These are phyloP conservation scores for Mycetomoellerius zeteki DNA, from an alignment of 1,140 invertebrate species.

Conservation along the genomic window DNA sequence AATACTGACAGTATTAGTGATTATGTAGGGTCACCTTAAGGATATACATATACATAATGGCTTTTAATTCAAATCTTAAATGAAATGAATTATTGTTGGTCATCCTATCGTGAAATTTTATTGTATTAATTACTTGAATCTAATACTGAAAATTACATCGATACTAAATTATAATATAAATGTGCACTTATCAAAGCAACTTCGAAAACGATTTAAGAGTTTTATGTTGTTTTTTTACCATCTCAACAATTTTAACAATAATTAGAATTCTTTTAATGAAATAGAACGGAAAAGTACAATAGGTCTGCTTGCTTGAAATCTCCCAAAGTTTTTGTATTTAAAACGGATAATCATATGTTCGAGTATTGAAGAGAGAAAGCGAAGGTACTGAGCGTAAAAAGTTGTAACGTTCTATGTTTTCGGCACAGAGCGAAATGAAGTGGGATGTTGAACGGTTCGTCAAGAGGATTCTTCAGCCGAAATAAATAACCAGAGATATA, in stretches of 20 bases:
- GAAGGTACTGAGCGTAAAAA: too few relatives aligned
- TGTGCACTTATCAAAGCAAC: background rate
- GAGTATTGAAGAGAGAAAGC: too few relatives aligned
- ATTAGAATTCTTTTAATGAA: background rate
- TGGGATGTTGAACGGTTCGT: too few relatives aligned
- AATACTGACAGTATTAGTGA: too few relatives aligned
- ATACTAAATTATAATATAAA: background rate
- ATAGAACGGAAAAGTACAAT: background rate
- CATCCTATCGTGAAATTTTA: background rate
- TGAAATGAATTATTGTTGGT: constrained; percentile 6
- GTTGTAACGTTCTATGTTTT: too few relatives aligned
- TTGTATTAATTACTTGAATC: background rate
- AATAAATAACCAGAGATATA: too few relatives aligned
- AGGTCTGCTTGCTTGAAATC: too few relatives aligned
- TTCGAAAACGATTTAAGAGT: background rate
- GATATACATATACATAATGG: background rate
- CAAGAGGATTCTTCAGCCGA: too few relatives aligned
- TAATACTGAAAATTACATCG: background rate
- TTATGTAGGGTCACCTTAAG: background rate
- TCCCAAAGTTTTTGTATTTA: too few relatives aligned
- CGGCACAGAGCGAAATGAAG: too few relatives aligned
- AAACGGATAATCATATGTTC: too few relatives aligned
- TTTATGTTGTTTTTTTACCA: background rate
- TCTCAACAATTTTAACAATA: background rate
- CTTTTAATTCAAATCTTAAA: constrained; percentile 5